These are phyloP conservation scores for Drosophila rhopaloa DNA, from an alignment of 1,140 invertebrate species.

Conservation along the genomic window DNA sequence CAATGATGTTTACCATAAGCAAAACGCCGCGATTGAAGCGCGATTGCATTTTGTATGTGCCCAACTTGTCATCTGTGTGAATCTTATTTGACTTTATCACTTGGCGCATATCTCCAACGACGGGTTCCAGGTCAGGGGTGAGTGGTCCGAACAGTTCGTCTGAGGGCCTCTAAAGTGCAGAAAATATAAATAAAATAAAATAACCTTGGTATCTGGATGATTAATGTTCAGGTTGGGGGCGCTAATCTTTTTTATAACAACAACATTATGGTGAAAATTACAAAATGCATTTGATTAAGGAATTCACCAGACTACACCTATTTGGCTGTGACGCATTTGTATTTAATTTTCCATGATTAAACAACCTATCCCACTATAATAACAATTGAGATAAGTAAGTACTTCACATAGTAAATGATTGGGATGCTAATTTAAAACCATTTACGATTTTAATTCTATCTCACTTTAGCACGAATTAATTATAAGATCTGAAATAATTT, in stretches of 20 bases:
- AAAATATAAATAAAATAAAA: constrained; percentile 1
- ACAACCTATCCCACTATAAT: not conserved
- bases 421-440: no score
- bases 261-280: constrained; percentile 4
- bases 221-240: not conserved
- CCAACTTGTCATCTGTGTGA: constrained; percentile 28
- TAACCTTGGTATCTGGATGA: not conserved
- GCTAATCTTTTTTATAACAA: no score
- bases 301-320: not conserved
- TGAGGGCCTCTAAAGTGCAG: not conserved
- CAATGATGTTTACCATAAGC: constrained; percentile 87
- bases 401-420: no score
- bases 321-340: not conserved
- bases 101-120: not conserved
- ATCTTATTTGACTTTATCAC: constrained; percentile 40
- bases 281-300: not conserved
- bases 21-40: constrained; percentile 85
- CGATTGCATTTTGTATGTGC: constrained; percentile 53
- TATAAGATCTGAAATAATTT: no score
- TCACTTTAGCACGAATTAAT: no score
- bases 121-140: constrained; percentile 16
- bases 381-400: constrained; percentile 4
- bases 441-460: no score
- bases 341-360: no score
- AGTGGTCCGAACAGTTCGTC: constrained; percentile 18